Conservation (phyloP, 2,797 vertebrate species). For the Staurois parvus region DNA sequence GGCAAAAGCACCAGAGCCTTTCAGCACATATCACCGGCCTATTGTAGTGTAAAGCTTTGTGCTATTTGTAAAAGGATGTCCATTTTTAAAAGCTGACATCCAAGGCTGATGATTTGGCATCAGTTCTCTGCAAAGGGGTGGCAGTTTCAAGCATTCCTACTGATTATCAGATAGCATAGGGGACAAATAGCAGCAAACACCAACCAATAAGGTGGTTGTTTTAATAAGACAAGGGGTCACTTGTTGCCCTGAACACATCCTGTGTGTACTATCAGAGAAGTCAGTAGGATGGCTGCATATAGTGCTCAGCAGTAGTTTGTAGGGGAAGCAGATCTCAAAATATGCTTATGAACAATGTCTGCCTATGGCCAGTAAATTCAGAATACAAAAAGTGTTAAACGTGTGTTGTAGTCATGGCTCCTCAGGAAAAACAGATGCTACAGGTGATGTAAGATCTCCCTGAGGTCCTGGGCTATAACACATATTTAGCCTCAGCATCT, state of each 20-base stretch:
- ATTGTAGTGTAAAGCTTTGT: too few species aligned
- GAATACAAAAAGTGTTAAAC: neutral
- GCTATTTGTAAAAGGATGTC: too few species aligned
- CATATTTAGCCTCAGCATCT: conserved; percentile 1
- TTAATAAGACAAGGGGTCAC: too few species aligned
- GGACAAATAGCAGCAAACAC: neutral
- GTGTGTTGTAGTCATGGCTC: conserved; percentile 16
- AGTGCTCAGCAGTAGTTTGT: too few species aligned
- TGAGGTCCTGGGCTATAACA: conserved; percentile 18
- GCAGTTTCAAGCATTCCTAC: neutral
- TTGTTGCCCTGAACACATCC: too few species aligned
- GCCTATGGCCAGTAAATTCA: neutral
- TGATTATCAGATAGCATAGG: neutral
- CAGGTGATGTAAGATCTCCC: conserved; percentile 37
- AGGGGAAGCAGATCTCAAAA: neutral
- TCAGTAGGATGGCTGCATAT: neutral
- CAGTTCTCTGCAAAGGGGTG: neutral
- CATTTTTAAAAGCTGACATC: neutral
- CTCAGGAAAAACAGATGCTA: conserved; percentile 12
- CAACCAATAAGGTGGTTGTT: too few species aligned
- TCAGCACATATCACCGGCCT: too few species aligned
- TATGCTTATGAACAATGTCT: neutral
- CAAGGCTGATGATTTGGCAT: neutral
- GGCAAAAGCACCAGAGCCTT: too few species aligned
- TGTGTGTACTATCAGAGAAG: neutral